A percentile compares a stretch with the other conserved stretches of the same genome.
phyloP scores from a whole-genome alignment of 2,888 invertebrate species.

The Limnephilus auricula region DNA sequence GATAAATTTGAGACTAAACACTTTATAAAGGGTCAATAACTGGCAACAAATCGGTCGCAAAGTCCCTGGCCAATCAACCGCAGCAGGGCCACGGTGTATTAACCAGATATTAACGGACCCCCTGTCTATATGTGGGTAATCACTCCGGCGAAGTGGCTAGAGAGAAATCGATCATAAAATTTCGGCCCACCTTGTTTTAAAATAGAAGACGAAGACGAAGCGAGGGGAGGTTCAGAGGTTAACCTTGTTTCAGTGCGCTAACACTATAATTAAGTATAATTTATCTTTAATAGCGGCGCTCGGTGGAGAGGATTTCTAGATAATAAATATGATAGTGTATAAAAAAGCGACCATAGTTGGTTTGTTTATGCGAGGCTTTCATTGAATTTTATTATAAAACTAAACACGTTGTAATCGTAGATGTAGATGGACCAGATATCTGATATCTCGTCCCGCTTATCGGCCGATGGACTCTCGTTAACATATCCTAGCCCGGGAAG shows the following conservation, averaged over 20 bases:
- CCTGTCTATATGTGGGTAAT: conserved; percentile 52
- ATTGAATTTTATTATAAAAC: conserved; percentile 68
- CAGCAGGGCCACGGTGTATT: neutral
- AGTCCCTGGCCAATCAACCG: conserved; percentile 52
- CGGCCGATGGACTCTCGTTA: conserved; percentile 41
- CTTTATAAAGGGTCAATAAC: conserved; percentile 62
- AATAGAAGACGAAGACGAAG: conserved; percentile 50
- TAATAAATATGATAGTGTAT: conserved; percentile 53
- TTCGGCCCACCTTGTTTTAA: conserved; percentile 59
- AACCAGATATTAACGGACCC: conserved; percentile 48
- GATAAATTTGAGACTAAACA: conserved; percentile 58
- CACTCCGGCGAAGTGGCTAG: conserved; percentile 30
- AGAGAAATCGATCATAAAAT: conserved; percentile 57
- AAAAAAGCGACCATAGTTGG: conserved; percentile 58
- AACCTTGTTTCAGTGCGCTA: conserved; percentile 63
- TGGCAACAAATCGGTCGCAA: conserved; percentile 54
- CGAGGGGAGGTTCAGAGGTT: conserved; percentile 64
- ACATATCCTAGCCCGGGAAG: neutral
- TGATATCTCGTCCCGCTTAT: conserved; percentile 23
- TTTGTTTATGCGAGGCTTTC: conserved; percentile 77
- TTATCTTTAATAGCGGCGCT: conserved; percentile 65
- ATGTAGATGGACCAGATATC: conserved; percentile 67
- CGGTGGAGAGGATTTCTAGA: conserved; percentile 59
- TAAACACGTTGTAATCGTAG: conserved; percentile 66
- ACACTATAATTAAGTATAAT: conserved; percentile 66